Evolutionary conservation across 2,888 invertebrate species (phyloP), one percentile per base, ranked within the genome.

Genomic region (Epinotia ramella): DNA sequence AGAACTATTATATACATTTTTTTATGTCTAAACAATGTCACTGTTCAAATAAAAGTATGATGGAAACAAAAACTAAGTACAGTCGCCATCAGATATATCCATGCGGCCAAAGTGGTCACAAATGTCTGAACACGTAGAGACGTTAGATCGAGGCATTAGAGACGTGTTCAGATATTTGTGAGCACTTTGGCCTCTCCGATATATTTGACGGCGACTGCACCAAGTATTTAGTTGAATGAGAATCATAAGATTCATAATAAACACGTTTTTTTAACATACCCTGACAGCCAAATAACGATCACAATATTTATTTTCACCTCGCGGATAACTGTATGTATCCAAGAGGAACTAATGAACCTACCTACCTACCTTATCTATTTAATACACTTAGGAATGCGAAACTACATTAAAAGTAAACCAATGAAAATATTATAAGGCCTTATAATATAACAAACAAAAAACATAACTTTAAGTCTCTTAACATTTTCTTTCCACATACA

Each of bases 401-500:
- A n/a, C 6, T 33, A 6, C 0, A 7, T 33, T 66, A 66, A 16
- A 53, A 53, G 12, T 24, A 53, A 49, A 53, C 66, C 16, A 9
- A 46, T 66, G 49, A 49, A 53, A 66, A 53, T 28, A n/a, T 24
- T 1, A 6, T 28, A 18, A 40, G 2, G 20, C 24, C 33, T 66
- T 57, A 46, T 53, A 66, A 44, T 49, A 49, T 24, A 68, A 67
- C 40, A n/a, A 60, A 69, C n/a, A 60, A 69, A 46, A 33, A 64
- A 64, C 70, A 71, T 33, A 71, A 63, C 53, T 44, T 49, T 53
- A 62, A 70, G 49, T 12, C n/a, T 24, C 62, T 40, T 7, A 33
- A 62, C 70, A 53, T 28, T 24, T 72, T 62, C 49, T 20, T n/a
- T 57, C 57, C 44, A 63, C n/a, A 64, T 56, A 72, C 63, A 64